Evolutionary conservation across 2,888 invertebrate genomes (phyloP), one percentile per base, ranked within the genome.

Genomic region (Tenthredo amoena): DNA sequence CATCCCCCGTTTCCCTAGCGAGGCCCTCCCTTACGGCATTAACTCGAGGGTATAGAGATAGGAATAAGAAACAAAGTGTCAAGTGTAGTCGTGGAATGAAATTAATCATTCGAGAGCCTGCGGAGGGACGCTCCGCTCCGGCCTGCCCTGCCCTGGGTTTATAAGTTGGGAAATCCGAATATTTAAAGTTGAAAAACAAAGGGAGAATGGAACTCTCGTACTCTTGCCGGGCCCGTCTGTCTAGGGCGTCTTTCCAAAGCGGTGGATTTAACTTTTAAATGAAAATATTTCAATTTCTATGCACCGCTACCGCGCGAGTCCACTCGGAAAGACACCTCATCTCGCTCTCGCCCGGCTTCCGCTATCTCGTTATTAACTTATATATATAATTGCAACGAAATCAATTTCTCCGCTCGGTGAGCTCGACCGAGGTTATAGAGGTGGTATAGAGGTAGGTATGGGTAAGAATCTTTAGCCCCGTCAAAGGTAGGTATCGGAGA

Each of bases 191-290:
- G 77, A 55, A 50, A 77, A 77, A 77, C 55, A 77, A 50, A 77
- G 34, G 47, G 47, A 74, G 74, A 26, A 7, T 21, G 43, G 26
- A 21, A 43, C 40, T 12, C 43, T 7, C 37, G 21, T n/a, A 18
- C 7, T 37, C 37, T 18, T 10, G 34, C 7, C 72, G 12, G 31
- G 6, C 21, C 15, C 40, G n/a, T 26, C 74, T 47, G 40, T 40
- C 43, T 40, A 43, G 21, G 43, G n/a, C 77, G 55, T 26, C 55
- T 55, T 55, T 12, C 21, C 55, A 77, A 77, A 81, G 81, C 65
- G 81, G 81, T 62, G 81, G 81, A 81, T 81, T 81, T 58, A 81
- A 81, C 62, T 81, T 81, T 81, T 62, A 81, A 81, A 81, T 81
- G 81, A 81, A 81, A 81, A 81, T 81, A 81, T 81, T 81, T 81